phyloP scores from a whole-genome alignment of 1,140 invertebrate species.

The Limonius californicus region DNA sequence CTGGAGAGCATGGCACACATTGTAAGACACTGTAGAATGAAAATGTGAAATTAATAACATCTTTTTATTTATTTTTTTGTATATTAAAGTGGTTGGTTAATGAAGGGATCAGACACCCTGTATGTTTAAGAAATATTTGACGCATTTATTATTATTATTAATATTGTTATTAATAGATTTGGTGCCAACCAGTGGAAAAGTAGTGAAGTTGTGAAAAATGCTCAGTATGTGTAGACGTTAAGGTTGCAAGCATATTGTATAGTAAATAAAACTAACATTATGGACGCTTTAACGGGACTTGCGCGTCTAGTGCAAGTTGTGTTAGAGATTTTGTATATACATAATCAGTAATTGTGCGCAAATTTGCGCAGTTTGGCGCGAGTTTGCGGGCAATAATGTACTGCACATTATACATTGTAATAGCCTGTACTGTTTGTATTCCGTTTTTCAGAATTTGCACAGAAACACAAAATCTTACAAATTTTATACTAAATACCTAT shows the following conservation, averaged over 20 bases:
- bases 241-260: slow-evolving; percentile 33
- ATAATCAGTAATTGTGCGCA: slow-evolving; percentile 7
- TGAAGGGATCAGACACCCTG: no score
- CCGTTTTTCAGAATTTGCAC: slow-evolving; percentile 18
- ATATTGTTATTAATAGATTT: slow-evolving; percentile 12
- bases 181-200: slow-evolving; percentile 18
- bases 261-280: slow-evolving; percentile 20
- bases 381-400: slow-evolving; percentile 10
- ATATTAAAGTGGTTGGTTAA: no score
- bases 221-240: slow-evolving; percentile 39
- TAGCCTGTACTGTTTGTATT: slow-evolving; percentile 10
- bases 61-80: no score
- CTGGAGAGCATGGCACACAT: no score
- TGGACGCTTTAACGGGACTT: not conserved
- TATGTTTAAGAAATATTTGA: no score
- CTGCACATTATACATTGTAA: slow-evolving; percentile 12
- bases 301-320: not conserved
- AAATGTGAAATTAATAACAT: no score
- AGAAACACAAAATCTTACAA: slow-evolving; percentile 15
- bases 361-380: not conserved
- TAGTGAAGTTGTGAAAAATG: slow-evolving; percentile 30
- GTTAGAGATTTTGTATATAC: not conserved
- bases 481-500: slow-evolving; percentile 21
- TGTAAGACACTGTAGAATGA: no score
- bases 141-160: slow-evolving; percentile 14